A percentile compares a stretch with the other conserved stretches of the same genome.
Conservation (phyloP, 2,113 vertebrate genomes). For the Brienomyrus longianalis region DNA sequence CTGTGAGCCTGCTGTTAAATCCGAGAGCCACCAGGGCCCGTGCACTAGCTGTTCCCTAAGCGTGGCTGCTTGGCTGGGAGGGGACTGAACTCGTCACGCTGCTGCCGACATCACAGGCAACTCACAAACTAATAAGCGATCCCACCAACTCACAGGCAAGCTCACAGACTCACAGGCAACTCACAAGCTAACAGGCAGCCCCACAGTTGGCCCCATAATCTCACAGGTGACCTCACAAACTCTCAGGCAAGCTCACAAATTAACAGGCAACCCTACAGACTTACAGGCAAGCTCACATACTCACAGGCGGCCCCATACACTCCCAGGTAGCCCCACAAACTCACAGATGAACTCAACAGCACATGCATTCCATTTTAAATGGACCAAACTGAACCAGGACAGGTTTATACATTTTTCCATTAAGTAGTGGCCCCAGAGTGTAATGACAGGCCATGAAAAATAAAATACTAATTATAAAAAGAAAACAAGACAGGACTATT, state of each 20-base stretch:
- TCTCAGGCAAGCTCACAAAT: background rate
- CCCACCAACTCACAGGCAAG: background rate
- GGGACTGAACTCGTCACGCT: background rate
- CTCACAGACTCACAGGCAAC: background rate
- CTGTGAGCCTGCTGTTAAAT: background rate
- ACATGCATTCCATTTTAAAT: background rate
- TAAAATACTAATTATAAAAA: background rate
- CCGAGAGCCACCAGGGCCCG: background rate
- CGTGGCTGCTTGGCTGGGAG: background rate
- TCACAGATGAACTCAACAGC: background rate
- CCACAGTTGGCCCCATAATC: background rate
- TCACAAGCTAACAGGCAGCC: background rate
- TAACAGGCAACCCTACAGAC: too few species aligned
- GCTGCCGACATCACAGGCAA: background rate
- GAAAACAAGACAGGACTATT: background rate
- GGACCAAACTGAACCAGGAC: background rate
- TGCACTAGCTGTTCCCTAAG: background rate
- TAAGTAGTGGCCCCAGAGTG: background rate
- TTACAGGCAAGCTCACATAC: too few species aligned
- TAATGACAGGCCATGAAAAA: background rate
- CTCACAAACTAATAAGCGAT: background rate
- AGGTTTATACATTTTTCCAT: background rate
- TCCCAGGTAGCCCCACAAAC: background rate
- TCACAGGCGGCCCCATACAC: background rate
- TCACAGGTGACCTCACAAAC: background rate